These are phyloP conservation scores for Onychomys torridus DNA, from an alignment of 2,797 vertebrate species.

Conservation along the genomic window DNA sequence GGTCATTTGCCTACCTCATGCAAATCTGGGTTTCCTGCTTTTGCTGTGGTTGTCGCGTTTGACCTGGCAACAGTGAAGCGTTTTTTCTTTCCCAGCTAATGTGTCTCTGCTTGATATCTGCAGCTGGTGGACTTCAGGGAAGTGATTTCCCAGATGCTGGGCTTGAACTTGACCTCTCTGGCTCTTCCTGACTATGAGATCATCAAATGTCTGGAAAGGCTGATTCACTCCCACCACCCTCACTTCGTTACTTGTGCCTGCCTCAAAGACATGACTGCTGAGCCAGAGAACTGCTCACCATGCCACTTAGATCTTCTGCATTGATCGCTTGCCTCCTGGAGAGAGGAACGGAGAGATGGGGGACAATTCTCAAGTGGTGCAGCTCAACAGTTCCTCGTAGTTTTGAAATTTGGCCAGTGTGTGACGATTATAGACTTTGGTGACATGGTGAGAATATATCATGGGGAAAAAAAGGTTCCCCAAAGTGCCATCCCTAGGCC, in stretches of 20 bases:
- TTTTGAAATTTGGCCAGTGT: neutral
- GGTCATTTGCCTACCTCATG: neutral
- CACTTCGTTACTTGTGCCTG: conserved; percentile 85
- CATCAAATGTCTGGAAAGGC: conserved; percentile 90
- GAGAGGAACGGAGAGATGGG: neutral
- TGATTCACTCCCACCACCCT: conserved; percentile 89
- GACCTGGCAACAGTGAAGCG: neutral
- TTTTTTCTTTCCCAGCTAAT: neutral
- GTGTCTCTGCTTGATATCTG: conserved; percentile 72
- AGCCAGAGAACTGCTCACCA: neutral
- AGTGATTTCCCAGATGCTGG: conserved; percentile 91
- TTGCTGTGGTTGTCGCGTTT: neutral
- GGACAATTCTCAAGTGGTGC: neutral
- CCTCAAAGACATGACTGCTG: conserved; percentile 22
- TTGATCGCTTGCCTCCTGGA: conserved; percentile 32
- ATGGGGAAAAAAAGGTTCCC: neutral
- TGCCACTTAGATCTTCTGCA: conserved; percentile 56
- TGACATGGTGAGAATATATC: neutral
- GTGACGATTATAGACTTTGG: neutral
- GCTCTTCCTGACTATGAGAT: conserved; percentile 92
- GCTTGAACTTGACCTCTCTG: conserved; percentile 86
- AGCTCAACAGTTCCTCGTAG: neutral
- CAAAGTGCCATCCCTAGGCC: neutral
- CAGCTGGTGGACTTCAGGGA: conserved; percentile 93
- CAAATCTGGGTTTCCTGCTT: neutral